phyloP scores from a whole-genome alignment of 2,797 vertebrate species.

The Tamandua tetradactyla region DNA sequence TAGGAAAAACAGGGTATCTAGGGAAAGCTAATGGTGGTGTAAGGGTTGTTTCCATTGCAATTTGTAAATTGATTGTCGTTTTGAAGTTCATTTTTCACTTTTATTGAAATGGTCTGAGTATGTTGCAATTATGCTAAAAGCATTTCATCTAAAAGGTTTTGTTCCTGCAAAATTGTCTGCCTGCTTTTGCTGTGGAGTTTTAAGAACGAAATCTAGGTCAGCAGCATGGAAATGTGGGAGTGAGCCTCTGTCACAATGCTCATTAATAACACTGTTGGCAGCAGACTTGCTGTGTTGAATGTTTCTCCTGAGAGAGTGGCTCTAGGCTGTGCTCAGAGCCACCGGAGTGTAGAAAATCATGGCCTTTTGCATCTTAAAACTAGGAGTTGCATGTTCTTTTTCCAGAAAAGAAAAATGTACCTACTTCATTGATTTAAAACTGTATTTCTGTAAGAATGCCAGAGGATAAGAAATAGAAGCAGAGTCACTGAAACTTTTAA shows the following conservation, averaged over 20 bases:
- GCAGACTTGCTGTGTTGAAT: constrained; percentile 72
- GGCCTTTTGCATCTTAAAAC: not conserved
- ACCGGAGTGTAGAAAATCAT: not conserved
- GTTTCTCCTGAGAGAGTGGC: constrained; percentile 46
- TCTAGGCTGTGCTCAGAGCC: not conserved
- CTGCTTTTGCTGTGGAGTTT: constrained; percentile 59
- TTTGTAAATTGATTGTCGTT: constrained; percentile 67
- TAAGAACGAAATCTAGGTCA: constrained; percentile 80
- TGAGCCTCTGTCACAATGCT: constrained; percentile 62
- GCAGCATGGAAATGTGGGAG: not conserved
- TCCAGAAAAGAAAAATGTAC: not conserved
- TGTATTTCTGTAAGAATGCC: not conserved
- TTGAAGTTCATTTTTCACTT: constrained; percentile 49
- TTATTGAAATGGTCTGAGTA: constrained; percentile 43
- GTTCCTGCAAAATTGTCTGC: constrained; percentile 60
- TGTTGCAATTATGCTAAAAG: not conserved
- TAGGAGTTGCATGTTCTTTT: not conserved
- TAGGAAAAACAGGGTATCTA: not conserved
- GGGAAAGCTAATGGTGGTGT: not conserved
- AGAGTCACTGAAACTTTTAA: no score
- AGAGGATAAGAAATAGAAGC: not conserved
- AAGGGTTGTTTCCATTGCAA: not conserved
- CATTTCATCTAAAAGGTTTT: constrained; percentile 45
- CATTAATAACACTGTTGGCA: constrained; percentile 40
- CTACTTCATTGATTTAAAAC: not conserved